Evolutionary conservation across 2,797 vertebrate genomes (phyloP).

Genomic region (Chiloscyllium punctatum): DNA sequence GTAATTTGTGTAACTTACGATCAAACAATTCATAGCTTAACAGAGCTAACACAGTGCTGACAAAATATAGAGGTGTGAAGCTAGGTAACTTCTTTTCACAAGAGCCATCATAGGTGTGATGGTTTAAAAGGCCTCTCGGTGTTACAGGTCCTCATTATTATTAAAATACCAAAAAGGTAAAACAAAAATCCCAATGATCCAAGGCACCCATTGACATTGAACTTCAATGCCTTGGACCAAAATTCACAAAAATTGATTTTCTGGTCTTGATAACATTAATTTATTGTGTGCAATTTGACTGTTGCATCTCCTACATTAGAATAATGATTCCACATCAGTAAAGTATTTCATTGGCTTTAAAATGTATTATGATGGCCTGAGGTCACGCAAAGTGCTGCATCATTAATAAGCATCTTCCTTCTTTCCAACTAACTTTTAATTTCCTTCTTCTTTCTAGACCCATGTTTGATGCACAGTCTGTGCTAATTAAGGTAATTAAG

Average conservation of each 20-base stretch:
- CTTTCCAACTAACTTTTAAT: not conserved
- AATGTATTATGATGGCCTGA: not conserved
- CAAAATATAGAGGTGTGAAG: not conserved
- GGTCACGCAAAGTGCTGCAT: not conserved
- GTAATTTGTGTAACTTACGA: not conserved
- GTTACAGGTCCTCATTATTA: not conserved
- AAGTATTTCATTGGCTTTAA: not conserved
- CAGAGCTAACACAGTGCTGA: not conserved
- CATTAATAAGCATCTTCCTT: not conserved
- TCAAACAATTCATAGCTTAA: not conserved
- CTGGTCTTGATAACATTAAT: not conserved
- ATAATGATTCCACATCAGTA: not conserved
- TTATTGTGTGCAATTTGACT: not conserved
- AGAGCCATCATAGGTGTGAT: not conserved
- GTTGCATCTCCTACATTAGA: not conserved
- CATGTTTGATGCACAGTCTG: not conserved
- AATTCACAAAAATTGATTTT: not conserved
- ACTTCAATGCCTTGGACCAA: not conserved
- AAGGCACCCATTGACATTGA: not conserved
- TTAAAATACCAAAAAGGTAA: not conserved
- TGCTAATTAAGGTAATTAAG: not conserved
- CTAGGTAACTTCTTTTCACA: not conserved
- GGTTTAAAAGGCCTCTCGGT: not conserved
- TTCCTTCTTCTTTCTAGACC: not conserved
- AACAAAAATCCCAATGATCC: not conserved